A percentile compares a stretch with the other conserved stretches of the same genome.
These are phyloP conservation scores for Saccostrea echinata DNA, from an alignment of 1,140 invertebrate species.

Conservation along the genomic window DNA sequence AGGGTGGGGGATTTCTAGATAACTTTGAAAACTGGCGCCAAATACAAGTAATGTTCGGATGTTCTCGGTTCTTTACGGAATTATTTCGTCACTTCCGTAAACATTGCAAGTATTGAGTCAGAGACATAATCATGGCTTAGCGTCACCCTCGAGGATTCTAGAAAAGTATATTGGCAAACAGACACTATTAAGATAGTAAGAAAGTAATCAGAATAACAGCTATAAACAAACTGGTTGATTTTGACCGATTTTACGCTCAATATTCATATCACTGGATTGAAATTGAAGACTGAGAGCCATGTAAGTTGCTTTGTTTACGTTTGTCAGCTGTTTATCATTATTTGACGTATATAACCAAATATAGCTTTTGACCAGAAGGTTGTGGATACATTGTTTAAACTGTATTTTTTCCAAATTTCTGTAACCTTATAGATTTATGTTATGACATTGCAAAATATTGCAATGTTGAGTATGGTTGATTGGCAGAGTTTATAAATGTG, in stretches of 20 bases:
- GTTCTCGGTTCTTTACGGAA: neutral
- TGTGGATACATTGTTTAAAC: neutral
- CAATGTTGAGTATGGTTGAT: too few species aligned
- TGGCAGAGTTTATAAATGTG: neutral
- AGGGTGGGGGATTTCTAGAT: too few species aligned
- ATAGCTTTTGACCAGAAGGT: neutral
- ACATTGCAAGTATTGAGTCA: neutral
- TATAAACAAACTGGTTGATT: neutral
- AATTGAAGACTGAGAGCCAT: neutral
- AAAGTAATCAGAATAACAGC: neutral
- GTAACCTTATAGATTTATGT: neutral
- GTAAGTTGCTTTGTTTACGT: neutral
- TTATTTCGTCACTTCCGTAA: conserved; percentile 31
- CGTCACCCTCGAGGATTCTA: conserved; percentile 10
- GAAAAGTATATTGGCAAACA: neutral
- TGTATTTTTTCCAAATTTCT: neutral
- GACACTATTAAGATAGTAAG: neutral
- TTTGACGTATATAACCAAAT: conserved; percentile 3
- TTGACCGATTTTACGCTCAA: neutral
- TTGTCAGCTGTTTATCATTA: conserved; percentile 11
- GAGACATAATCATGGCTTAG: neutral
- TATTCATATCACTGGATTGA: neutral
- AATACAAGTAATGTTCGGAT: neutral
- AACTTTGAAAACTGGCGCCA: neutral
- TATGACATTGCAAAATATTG: neutral